Evolutionary conservation across 2,113 vertebrate genomes (phyloP).

Genomic region (Plotosus lineatus): DNA sequence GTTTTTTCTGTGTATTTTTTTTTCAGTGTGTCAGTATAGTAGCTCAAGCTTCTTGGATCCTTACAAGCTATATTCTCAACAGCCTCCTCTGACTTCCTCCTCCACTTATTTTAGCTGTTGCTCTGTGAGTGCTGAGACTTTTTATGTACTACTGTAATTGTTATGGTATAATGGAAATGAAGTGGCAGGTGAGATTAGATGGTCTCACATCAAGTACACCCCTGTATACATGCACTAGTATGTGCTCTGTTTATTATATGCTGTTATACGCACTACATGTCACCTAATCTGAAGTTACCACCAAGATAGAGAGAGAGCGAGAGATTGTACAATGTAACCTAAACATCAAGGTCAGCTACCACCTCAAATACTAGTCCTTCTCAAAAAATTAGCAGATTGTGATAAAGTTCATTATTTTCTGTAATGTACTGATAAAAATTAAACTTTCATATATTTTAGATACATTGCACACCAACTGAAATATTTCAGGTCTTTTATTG

Average conservation of each 20-base stretch:
- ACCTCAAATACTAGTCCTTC: too few relatives aligned
- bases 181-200: neutral
- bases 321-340: too few relatives aligned
- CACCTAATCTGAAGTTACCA: neutral
- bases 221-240: neutral
- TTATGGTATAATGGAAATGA: neutral
- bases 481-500: too few relatives aligned
- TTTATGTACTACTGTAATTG: conserved; percentile 3
- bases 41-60: conserved; percentile 58
- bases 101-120: conserved; percentile 66
- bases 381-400: too few relatives aligned
- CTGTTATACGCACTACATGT: neutral
- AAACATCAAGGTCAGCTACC: too few relatives aligned
- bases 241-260: neutral
- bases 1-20: conserved; percentile 8
- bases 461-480: too few relatives aligned
- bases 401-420: too few relatives aligned
- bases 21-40: conserved; percentile 63
- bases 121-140: conserved; percentile 65
- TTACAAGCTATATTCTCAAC: conserved; percentile 53
- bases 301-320: too few relatives aligned
- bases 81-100: conserved; percentile 57
- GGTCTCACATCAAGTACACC: neutral
- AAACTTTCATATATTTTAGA: too few relatives aligned
- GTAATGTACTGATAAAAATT: too few relatives aligned